phyloP scores from a whole-genome alignment of 2,113 vertebrate genomes.

The Laterallus jamaicensis region DNA sequence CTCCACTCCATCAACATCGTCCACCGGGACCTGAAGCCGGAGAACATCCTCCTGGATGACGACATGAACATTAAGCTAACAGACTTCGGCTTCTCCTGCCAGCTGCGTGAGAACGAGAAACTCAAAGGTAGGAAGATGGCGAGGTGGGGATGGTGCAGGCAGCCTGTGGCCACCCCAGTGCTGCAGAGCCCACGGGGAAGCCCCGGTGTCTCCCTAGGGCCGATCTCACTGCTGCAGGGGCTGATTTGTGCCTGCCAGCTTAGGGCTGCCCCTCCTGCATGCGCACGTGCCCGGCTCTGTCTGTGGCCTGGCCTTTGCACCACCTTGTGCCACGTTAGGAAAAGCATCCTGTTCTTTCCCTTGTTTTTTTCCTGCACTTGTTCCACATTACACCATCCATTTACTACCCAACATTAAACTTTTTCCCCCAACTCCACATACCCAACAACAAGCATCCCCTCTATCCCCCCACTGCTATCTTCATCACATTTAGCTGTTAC shows the following conservation, averaged over 20 bases:
- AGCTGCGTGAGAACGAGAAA: slow-evolving; percentile 78
- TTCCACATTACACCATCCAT: neutral
- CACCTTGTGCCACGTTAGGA: neutral
- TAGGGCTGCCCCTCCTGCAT: neutral
- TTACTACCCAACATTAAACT: neutral
- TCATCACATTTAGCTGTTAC: neutral
- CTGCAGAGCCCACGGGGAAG: neutral
- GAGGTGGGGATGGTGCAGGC: rapidly evolving
- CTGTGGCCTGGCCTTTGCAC: neutral
- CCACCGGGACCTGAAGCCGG: slow-evolving; percentile 95
- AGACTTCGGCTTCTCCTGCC: slow-evolving; percentile 94
- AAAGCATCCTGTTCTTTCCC: neutral
- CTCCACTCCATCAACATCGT: slow-evolving; percentile 91
- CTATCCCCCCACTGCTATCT: neutral
- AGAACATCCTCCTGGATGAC: slow-evolving; percentile 95
- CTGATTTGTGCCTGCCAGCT: neutral
- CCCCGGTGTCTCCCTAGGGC: neutral
- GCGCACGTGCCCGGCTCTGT: rapidly evolving
- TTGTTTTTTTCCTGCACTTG: neutral
- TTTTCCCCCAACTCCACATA: neutral
- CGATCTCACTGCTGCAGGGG: rapidly evolving
- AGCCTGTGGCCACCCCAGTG: rapidly evolving
- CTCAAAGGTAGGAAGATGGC: slow-evolving; percentile 80
- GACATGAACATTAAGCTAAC: slow-evolving; percentile 97
- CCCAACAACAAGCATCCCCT: rapidly evolving